A percentile compares a stretch with the other conserved stretches of the same genome.
These are phyloP conservation scores for Crotalus horridus DNA, from an alignment of 2,113 vertebrate genomes.

Conservation along the genomic window DNA sequence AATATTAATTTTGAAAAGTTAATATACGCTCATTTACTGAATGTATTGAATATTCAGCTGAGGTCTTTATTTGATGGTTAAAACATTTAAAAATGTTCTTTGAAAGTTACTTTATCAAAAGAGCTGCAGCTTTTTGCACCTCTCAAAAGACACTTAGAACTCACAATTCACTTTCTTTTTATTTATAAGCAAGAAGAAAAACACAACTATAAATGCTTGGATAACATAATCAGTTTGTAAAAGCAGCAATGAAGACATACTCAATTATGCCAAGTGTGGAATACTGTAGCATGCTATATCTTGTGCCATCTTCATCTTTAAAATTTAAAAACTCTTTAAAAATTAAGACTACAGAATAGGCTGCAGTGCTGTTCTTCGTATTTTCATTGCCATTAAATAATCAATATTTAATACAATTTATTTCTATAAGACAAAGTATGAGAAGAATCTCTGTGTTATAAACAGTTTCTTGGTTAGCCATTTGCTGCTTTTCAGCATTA, in stretches of 20 bases:
- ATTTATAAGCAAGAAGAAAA: constrained; percentile 26
- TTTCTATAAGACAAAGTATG: constrained; percentile 48
- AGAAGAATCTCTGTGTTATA: constrained; percentile 12
- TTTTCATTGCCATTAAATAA: constrained; percentile 71
- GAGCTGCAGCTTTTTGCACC: not conserved
- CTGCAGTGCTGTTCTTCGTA: constrained; percentile 50
- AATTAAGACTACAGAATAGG: constrained; percentile 66
- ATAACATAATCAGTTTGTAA: constrained; percentile 50
- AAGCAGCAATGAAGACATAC: constrained; percentile 25
- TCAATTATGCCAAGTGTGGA: constrained; percentile 35
- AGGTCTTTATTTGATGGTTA: constrained; percentile 19
- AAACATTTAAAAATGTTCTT: not conserved
- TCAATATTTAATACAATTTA: constrained; percentile 69
- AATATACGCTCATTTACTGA: not conserved
- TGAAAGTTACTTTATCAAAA: not conserved
- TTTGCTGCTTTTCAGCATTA: constrained; percentile 27
- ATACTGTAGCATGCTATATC: constrained; percentile 41
- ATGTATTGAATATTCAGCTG: constrained; percentile 33
- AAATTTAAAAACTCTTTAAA: constrained; percentile 71
- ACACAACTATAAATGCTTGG: not conserved
- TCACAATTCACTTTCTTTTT: constrained; percentile 33
- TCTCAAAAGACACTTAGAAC: constrained; percentile 21
- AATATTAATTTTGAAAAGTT: not conserved
- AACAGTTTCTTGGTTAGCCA: constrained; percentile 41
- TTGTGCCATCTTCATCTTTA: constrained; percentile 53